phyloP scores from a whole-genome alignment of 2,113 vertebrate genomes.

The Blennius ocellaris region DNA sequence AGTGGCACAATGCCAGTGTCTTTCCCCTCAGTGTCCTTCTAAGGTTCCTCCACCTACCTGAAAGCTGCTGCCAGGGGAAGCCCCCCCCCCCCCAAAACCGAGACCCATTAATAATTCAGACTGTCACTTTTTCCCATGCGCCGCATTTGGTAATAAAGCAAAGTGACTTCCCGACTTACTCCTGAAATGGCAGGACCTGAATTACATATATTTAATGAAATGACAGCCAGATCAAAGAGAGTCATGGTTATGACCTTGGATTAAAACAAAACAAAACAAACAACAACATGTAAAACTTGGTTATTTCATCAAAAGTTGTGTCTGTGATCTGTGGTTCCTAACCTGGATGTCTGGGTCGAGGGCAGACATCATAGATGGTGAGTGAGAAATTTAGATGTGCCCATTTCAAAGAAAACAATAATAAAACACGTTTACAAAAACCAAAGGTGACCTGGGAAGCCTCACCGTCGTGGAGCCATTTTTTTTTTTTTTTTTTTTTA shows the following conservation, averaged over 20 bases:
- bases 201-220: background rate
- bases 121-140: background rate
- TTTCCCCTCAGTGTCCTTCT: conserved; percentile 4
- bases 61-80: conserved; percentile 34
- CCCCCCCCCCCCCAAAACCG: conserved; percentile 47
- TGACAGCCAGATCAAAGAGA: background rate
- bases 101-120: conserved; percentile 65
- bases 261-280: background rate
- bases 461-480: too few species aligned
- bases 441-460: too few species aligned
- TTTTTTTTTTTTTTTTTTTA: too few species aligned
- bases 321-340: too few species aligned
- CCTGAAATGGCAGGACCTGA: background rate
- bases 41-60: conserved; percentile 28
- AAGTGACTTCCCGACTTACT: background rate
- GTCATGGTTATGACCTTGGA: background rate
- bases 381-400: too few species aligned
- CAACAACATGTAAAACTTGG: too few species aligned
- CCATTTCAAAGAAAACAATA: too few species aligned
- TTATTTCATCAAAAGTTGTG: too few species aligned
- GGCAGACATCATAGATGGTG: too few species aligned
- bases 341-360: too few species aligned
- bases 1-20: too few species aligned
- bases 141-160: conserved; percentile 1
- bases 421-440: too few species aligned